Evolutionary conservation across 1,140 invertebrate species (phyloP).

Genomic region (Meteorus sp.): DNA sequence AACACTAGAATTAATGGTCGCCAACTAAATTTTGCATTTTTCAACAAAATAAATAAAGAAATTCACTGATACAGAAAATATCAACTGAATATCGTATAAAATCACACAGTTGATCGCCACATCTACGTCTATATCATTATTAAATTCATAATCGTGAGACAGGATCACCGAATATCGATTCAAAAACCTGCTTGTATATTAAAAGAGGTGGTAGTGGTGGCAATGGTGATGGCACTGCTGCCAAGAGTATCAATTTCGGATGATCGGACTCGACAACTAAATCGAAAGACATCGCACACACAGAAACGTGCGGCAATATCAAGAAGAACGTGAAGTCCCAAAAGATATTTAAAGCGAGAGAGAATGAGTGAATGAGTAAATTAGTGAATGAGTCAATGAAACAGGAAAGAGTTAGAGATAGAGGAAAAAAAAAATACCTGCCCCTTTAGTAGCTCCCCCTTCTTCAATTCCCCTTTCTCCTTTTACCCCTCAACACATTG

Average conservation of each 20-base stretch:
- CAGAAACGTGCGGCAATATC: background rate
- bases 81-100: too few relatives aligned
- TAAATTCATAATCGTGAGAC: constrained; percentile 13
- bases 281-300: constrained; percentile 44
- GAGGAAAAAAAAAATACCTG: constrained; percentile 12
- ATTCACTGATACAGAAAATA: too few relatives aligned
- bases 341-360: too few relatives aligned
- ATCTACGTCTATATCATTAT: background rate
- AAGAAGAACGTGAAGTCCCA: too few relatives aligned
- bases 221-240: too few relatives aligned
- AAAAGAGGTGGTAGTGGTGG: too few relatives aligned
- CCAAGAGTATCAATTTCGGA: constrained; percentile 51
- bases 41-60: constrained; percentile 2
- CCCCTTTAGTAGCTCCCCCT: constrained; percentile 45
- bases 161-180: constrained; percentile 46
- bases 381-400: background rate
- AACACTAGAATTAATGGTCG: too few relatives aligned
- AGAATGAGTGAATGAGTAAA: too few relatives aligned
- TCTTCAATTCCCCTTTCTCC: constrained; percentile 48
- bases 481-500: constrained; percentile 50
- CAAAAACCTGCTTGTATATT: constrained; percentile 19
- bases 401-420: background rate
- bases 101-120: background rate
- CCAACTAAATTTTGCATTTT: too few relatives aligned
- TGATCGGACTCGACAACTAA: constrained; percentile 54